Evolutionary conservation across 2,113 vertebrate species (phyloP).

Genomic region (Takifugu flavidus): DNA sequence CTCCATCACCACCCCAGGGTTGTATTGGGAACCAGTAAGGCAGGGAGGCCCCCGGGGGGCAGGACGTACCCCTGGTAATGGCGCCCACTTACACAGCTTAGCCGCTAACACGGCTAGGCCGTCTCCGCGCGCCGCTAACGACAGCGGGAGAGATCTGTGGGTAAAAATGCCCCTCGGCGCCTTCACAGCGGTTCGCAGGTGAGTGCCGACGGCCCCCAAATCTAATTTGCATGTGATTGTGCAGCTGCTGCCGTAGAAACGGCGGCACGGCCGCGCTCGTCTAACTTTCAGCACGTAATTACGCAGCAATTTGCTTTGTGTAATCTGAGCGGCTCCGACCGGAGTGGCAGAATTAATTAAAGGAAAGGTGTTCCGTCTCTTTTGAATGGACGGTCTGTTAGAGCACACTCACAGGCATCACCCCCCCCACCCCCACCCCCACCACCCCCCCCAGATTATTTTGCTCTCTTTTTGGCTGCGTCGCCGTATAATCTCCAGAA

Average conservation of each 20-base stretch:
- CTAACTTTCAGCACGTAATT: conserved; percentile 74
- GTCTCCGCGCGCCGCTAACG: conserved; percentile 49
- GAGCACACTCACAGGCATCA: too few relatives aligned
- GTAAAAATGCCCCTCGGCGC: conserved; percentile 55
- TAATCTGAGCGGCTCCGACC: conserved; percentile 61
- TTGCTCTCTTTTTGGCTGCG: too few relatives aligned
- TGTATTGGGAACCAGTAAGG: conserved; percentile 70
- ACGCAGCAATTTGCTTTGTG: conserved; percentile 61
- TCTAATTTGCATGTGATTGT: conserved; percentile 75
- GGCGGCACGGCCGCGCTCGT: conserved; percentile 62
- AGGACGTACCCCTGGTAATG: conserved; percentile 75
- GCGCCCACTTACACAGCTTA: too few relatives aligned
- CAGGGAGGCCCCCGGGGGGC: conserved; percentile 68
- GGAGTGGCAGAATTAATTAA: conserved; percentile 58
- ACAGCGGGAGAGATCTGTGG: conserved; percentile 53
- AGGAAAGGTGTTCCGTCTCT: conserved; percentile 29
- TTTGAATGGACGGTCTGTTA: too few relatives aligned
- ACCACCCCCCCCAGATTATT: too few relatives aligned
- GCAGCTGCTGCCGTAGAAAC: conserved; percentile 64
- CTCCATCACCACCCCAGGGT: conserved; percentile 71
- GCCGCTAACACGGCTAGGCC: not conserved
- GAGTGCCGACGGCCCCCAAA: conserved; percentile 55
- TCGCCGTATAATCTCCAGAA: too few relatives aligned
- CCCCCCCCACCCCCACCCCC: too few relatives aligned
- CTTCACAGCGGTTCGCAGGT: conserved; percentile 65